Evolutionary conservation across 1,140 invertebrate species (phyloP).

Genomic region (Bombus affinis): DNA sequence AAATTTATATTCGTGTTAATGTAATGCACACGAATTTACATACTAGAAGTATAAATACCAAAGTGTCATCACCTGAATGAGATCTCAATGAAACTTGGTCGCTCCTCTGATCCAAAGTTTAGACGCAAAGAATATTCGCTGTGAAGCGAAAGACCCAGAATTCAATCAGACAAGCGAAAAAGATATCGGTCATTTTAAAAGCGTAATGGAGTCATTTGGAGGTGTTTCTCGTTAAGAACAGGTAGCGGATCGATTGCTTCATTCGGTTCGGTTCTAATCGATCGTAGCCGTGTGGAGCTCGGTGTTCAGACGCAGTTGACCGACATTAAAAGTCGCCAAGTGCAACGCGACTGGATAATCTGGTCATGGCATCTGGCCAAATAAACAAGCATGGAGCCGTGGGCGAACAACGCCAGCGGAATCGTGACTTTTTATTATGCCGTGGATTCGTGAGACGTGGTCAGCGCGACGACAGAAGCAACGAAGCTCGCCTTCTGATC

Average conservation of each 20-base stretch:
- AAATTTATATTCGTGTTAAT: too few relatives aligned
- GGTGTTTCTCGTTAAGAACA: background rate
- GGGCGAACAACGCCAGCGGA: slow-evolving; percentile 37
- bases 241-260: background rate
- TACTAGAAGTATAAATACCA: too few relatives aligned
- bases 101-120: too few relatives aligned
- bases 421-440: slow-evolving; percentile 68
- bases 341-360: slow-evolving; percentile 62
- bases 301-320: slow-evolving; percentile 11
- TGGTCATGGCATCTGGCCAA: slow-evolving; percentile 66
- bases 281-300: slow-evolving; percentile 30
- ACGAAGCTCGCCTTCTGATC: slow-evolving; percentile 41
- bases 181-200: background rate
- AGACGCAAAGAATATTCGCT: too few relatives aligned
- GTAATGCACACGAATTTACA: too few relatives aligned
- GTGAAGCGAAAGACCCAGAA: too few relatives aligned
- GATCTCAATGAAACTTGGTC: too few relatives aligned
- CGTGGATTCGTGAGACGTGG: slow-evolving; percentile 31
- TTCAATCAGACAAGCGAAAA: background rate
- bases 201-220: background rate
- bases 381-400: slow-evolving; percentile 55
- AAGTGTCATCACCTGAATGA: too few relatives aligned
- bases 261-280: slow-evolving; percentile 56
- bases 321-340: slow-evolving; percentile 62
- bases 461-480: slow-evolving; percentile 28